Evolutionary conservation across 2,113 vertebrate genomes (phyloP).

Genomic region (Felis chaus): DNA sequence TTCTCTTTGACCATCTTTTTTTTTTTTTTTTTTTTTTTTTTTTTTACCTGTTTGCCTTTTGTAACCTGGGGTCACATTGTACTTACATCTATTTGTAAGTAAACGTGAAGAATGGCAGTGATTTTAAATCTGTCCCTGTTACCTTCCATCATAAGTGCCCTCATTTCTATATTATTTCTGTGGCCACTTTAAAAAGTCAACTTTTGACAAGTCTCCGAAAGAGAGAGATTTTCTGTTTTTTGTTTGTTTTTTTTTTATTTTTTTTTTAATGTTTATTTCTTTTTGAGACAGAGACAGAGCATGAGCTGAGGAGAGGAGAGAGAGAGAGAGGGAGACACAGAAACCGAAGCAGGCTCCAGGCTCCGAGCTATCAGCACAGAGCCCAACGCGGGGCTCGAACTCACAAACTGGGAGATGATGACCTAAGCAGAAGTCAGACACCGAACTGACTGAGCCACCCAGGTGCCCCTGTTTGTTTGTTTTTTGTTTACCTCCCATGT

Average conservation of each 20-base stretch:
- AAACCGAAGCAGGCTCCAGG: no score
- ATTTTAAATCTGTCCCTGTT: neutral
- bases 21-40: neutral
- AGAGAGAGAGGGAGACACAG: no score
- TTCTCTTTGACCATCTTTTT: neutral
- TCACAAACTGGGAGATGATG: no score
- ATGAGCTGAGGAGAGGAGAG: no score
- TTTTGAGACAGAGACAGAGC: no score
- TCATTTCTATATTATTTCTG: neutral
- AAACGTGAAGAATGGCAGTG: neutral
- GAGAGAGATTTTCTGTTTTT: neutral
- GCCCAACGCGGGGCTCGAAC: no score
- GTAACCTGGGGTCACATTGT: neutral
- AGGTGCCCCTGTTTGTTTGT: no score
- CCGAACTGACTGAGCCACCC: no score
- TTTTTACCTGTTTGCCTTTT: neutral
- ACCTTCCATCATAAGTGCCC: neutral
- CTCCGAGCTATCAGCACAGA: no score
- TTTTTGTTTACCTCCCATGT: neutral
- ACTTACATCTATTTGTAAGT: neutral
- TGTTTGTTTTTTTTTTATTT: neutral
- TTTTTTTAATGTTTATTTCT: no score
- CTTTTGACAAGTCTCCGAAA: neutral
- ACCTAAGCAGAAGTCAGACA: no score
- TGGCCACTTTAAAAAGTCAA: neutral